Percentiles rank a stretch among this genome's conserved stretches.
Evolutionary conservation across 2,113 vertebrate species (phyloP).

Genomic region (Vimba vimba): DNA sequence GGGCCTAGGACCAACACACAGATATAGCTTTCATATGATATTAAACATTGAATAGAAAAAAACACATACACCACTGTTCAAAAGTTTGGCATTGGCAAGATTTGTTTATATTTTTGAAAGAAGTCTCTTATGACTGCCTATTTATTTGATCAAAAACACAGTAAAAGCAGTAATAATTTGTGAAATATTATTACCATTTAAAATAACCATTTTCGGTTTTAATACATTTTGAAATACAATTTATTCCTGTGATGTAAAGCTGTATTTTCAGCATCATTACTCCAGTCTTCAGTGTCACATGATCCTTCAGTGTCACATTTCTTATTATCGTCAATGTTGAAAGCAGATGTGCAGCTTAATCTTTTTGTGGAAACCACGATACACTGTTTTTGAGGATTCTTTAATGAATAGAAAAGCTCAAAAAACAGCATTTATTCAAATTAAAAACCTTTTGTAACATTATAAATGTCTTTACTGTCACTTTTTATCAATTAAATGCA

Average conservation of each 20-base stretch:
- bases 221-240: background rate
- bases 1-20: constrained; percentile 57
- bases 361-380: too few relatives aligned
- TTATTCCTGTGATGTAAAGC: background rate
- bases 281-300: background rate
- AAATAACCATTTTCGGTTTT: background rate
- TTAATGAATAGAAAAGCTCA: background rate
- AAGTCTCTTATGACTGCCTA: background rate
- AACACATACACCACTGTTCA: background rate
- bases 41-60: background rate
- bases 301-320: background rate
- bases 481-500: background rate
- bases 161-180: background rate
- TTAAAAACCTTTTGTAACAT: background rate
- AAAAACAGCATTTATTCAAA: background rate
- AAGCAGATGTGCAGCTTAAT: background rate
- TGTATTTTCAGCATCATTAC: background rate
- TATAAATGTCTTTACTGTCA: background rate
- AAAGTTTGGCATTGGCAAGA: background rate
- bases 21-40: background rate
- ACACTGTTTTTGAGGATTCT: background rate
- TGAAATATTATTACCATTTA: background rate
- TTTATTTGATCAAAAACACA: background rate
- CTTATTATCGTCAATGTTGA: background rate
- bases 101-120: background rate